Base-by-base conservation (phyloP, 1,140 invertebrate species). In the Ceratosolen fusciceps region DNA sequence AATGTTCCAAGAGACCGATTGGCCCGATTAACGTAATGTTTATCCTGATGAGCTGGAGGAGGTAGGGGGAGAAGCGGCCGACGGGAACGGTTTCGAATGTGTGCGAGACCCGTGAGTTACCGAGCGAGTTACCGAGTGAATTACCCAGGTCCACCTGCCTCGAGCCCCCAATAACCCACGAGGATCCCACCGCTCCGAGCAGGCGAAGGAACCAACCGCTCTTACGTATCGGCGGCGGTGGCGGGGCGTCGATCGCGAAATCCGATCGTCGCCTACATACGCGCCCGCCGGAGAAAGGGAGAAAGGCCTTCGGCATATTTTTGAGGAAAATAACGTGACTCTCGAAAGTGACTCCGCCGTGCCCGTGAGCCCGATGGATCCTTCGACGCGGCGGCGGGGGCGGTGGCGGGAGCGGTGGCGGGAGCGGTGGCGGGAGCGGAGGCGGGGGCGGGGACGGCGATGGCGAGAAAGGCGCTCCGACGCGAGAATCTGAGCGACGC, bases 191-290 rank as follows among this genome's bases (percentile, higher is more conserved):
- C n/a, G n/a, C n/a, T n/a, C n/a, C n/a, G n/a, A n/a, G n/a, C n/a
- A n/a, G n/a, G n/a, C n/a, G n/a, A n/a, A n/a, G n/a, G n/a, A n/a
- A n/a, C n/a, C n/a, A n/a, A n/a, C n/a, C 47, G 12, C 26, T 52
- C 4, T n/a, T 37, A 73, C 24, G 70, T 24, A 60, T 37, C 1
- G 47, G 29, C 49, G 10, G 71, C n/a, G 71, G 26, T n/a, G 52
- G 56, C 47, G 26, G 19, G n/a, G n/a, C 26, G 75, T 74, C 60
- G 31, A 77, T 71, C 79, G 62, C 80, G 79, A 82, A 84, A 80
- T 73, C 80, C 80, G 80, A 80, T 83, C 49, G 73, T 80, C 77
- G 62, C 80, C 79, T 68, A 58, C 52, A 62, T 74, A 37, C 31
- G 26, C 37, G 37, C 24, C 49, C 68, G 54, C n/a, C 34, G 24